Evolutionary conservation across 2,113 vertebrate genomes (phyloP).

Genomic region (Isichthys henryi): DNA sequence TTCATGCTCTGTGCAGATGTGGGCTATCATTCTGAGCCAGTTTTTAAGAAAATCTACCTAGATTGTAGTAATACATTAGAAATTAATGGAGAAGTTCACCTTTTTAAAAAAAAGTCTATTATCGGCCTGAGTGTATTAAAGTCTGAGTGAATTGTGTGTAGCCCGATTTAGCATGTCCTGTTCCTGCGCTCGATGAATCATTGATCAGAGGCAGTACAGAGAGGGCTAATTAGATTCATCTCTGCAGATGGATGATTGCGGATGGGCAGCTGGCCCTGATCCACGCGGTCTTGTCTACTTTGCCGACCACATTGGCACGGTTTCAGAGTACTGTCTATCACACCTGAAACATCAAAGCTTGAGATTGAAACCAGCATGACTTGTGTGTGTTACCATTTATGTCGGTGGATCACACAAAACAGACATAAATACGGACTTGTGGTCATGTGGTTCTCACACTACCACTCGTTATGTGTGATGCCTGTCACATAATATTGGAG

Average conservation of each 20-base stretch:
- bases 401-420: neutral
- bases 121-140: constrained; percentile 23
- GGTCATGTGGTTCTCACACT: neutral
- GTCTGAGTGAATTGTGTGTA: constrained; percentile 6
- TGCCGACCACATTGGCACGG: neutral
- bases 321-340: neutral
- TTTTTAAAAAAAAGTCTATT: neutral
- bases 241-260: constrained; percentile 29
- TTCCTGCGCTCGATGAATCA: constrained; percentile 29
- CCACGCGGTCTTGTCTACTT: neutral
- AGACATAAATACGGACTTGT: neutral
- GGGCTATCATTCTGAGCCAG: neutral
- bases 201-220: constrained; percentile 36
- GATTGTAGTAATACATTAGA: neutral
- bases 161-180: constrained; percentile 32
- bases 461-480: neutral
- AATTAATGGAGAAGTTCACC: neutral
- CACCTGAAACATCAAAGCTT: neutral
- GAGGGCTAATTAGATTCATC: constrained; percentile 29
- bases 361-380: neutral
- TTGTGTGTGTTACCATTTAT: neutral
- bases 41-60: neutral
- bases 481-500: neutral
- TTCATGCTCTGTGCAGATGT: neutral
- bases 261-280: constrained; percentile 16